These are phyloP conservation scores for Diploscapter pachys DNA, from an alignment of 1,140 invertebrate species.

Conservation along the genomic window DNA sequence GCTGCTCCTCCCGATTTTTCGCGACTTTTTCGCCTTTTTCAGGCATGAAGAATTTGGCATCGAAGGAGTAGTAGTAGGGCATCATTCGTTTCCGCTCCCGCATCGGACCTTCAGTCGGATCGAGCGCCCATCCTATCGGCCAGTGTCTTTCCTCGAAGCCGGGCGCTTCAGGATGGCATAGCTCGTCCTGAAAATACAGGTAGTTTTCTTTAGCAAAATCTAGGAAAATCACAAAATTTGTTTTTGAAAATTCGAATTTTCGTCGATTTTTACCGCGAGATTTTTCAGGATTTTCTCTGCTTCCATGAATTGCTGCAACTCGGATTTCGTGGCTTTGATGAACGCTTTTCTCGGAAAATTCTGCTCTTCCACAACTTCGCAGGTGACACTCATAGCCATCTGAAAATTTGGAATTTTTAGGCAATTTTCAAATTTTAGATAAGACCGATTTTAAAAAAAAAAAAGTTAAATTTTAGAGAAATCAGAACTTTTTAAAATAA, in stretches of 20 bases:
- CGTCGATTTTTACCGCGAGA: conserved; percentile 34
- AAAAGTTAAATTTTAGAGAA: too few relatives aligned
- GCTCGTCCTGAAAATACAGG: conserved; percentile 39
- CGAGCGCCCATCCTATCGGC: conserved; percentile 78
- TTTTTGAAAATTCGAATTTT: too few relatives aligned
- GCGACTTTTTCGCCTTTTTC: conserved; percentile 6
- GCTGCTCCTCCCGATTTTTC: conserved; percentile 2
- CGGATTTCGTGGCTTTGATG: conserved; percentile 72
- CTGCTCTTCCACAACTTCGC: conserved; percentile 70
- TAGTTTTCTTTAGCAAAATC: conserved; percentile 4
- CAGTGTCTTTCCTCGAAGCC: conserved; percentile 61
- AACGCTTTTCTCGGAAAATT: conserved; percentile 74
- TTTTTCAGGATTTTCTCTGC: conserved; percentile 61
- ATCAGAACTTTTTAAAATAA: not conserved
- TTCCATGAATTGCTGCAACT: conserved; percentile 67
- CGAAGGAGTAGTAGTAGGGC: conserved; percentile 74
- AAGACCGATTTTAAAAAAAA: too few relatives aligned
- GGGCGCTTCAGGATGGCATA: conserved; percentile 47
- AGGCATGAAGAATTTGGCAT: conserved; percentile 65
- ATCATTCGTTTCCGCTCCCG: conserved; percentile 75
- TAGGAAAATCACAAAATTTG: not conserved
- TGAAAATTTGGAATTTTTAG: not conserved
- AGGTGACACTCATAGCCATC: conserved; percentile 70
- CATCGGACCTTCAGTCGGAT: conserved; percentile 80
- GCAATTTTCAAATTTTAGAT: too few relatives aligned